These are phyloP conservation scores for Callaeas wilsoni DNA, from an alignment of 2,113 vertebrate species.

Conservation along the genomic window DNA sequence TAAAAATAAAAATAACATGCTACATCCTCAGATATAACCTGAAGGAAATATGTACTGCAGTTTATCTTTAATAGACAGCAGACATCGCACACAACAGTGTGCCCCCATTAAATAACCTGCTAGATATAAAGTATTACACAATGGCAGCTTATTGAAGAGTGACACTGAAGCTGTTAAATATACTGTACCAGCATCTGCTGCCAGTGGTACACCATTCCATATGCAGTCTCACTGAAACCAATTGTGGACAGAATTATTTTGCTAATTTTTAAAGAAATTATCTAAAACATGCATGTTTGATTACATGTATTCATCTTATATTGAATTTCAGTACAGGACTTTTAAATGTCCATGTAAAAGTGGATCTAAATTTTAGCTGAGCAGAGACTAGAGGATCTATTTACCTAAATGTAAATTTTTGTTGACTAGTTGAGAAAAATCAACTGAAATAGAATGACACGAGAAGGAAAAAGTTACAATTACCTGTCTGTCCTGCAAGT, in stretches of 20 bases:
- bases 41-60: background rate
- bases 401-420: background rate
- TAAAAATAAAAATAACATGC: background rate
- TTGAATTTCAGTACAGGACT: background rate
- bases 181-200: background rate
- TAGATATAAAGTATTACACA: background rate
- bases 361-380: background rate
- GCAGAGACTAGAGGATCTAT: background rate
- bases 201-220: background rate
- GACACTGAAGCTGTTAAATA: background rate
- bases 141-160: background rate
- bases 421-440: background rate
- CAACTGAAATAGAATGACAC: background rate
- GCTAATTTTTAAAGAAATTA: background rate
- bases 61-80: background rate
- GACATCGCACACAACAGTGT: background rate
- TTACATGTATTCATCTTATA: background rate
- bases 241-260: background rate
- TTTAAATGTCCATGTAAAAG: background rate
- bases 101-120: background rate
- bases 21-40: background rate
- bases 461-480: background rate
- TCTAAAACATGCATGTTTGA: background rate
- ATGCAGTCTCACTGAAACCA: background rate
- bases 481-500: background rate